phyloP scores from a whole-genome alignment of 2,113 vertebrate species.

The Thryonomys swinderianus region DNA sequence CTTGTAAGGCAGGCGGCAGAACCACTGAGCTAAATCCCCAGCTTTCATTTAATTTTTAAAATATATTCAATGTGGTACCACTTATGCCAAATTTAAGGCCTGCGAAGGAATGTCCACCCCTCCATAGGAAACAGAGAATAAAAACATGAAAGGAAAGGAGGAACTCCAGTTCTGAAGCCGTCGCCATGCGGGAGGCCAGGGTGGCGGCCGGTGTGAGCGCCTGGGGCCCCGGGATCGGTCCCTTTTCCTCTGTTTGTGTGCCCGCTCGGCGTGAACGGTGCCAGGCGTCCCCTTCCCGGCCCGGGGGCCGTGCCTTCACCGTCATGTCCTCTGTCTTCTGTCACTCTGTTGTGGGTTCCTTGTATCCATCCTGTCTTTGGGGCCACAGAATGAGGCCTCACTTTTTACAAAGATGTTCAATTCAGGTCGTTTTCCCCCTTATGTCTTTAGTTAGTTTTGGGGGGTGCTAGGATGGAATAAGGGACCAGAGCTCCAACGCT shows the following conservation, averaged over 20 bases:
- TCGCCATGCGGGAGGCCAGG: not conserved
- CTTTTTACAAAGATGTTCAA: not conserved
- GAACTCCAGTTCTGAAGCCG: not conserved
- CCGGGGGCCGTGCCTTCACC: too few species aligned
- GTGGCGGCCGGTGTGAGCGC: not conserved
- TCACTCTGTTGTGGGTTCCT: not conserved
- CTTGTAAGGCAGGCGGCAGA: too few species aligned
- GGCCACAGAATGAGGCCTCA: not conserved
- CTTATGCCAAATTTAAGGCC: not conserved
- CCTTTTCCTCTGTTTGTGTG: too few species aligned
- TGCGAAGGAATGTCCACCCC: not conserved
- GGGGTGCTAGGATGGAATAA: not conserved
- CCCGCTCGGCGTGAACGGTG: too few species aligned
- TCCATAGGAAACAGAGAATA: not conserved
- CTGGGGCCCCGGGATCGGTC: too few species aligned
- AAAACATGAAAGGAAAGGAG: not conserved
- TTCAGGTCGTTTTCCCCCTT: not conserved
- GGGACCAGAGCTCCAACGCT: not conserved
- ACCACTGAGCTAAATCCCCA: too few species aligned
- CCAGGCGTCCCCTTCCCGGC: too few species aligned
- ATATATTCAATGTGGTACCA: not conserved
- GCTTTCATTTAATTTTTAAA: not conserved
- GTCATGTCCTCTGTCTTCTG: too few species aligned
- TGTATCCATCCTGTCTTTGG: not conserved
- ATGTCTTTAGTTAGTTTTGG: not conserved